A percentile compares a stretch with the other conserved stretches of the same genome.
Evolutionary conservation across 1,140 invertebrate genomes (phyloP).

Genomic region (Trichomalopsis sarcophagae): DNA sequence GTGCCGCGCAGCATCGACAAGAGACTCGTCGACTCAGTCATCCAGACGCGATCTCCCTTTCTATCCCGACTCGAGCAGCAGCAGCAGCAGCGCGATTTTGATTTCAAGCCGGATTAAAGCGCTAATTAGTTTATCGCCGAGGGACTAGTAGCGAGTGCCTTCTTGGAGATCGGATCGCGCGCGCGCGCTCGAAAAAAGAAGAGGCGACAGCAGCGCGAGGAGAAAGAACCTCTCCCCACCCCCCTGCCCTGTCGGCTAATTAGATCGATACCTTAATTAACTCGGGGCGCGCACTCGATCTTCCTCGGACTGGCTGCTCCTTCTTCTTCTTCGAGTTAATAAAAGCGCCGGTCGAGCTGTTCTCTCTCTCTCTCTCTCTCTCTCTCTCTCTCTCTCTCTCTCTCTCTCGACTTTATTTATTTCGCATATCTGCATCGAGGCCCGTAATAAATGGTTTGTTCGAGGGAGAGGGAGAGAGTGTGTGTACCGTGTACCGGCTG

Average conservation of each 20-base stretch:
- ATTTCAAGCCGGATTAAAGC: constrained; percentile 38
- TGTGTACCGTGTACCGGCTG: not conserved
- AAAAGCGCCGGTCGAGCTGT: not conserved
- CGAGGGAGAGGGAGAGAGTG: not conserved
- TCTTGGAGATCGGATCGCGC: not conserved
- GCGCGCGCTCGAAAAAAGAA: not conserved
- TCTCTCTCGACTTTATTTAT: not conserved
- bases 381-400: not conserved
- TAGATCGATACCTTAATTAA: constrained; percentile 40
- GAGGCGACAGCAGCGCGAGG: not conserved
- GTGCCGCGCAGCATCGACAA: not conserved
- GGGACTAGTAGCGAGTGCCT: not conserved
- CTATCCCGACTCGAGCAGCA: too few species aligned
- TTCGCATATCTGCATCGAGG: not conserved
- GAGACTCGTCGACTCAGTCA: not conserved
- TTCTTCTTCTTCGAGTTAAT: not conserved
- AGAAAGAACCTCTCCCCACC: not conserved
- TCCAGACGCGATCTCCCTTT: not conserved
- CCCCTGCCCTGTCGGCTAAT: not conserved
- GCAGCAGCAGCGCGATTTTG: constrained; percentile 14
- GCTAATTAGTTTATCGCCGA: constrained; percentile 42
- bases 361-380: not conserved
- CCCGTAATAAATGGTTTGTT: constrained; percentile 1
- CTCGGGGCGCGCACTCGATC: not conserved
- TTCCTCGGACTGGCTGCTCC: not conserved